Percentiles rank a stretch among this genome's conserved stretches.
These are phyloP conservation scores for Oscheius sp. DNA, from an alignment of 2,888 invertebrate genomes.

Conservation along the genomic window DNA sequence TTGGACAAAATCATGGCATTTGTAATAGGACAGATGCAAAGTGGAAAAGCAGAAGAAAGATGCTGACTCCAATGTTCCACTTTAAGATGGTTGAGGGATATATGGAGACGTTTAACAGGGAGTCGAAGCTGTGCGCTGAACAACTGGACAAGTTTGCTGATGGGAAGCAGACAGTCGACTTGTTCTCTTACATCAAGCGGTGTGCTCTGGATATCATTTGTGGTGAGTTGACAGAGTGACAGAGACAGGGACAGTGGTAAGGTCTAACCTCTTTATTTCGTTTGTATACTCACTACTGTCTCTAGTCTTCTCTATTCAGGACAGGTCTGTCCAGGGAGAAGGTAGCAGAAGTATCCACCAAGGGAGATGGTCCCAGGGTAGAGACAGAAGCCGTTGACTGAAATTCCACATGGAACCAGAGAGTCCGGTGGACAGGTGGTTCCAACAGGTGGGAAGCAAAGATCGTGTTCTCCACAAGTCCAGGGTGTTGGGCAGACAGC, in stretches of 20 bases:
- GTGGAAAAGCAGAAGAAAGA: slow-evolving; percentile 75
- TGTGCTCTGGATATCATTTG: slow-evolving; percentile 77
- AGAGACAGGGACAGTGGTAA: not conserved
- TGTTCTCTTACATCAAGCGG: slow-evolving; percentile 76
- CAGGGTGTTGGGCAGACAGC: no score
- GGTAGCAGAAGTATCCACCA: no score
- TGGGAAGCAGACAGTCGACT: slow-evolving; percentile 73
- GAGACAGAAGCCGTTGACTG: no score
- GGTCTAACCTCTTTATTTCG: no score
- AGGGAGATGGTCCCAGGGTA: no score
- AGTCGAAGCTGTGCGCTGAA: slow-evolving; percentile 66
- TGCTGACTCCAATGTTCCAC: slow-evolving; percentile 77
- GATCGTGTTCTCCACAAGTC: no score
- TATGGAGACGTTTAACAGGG: slow-evolving; percentile 52
- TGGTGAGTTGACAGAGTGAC: slow-evolving; percentile 44
- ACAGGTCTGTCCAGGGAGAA: not conserved
- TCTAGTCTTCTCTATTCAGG: not conserved
- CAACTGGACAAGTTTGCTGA: slow-evolving; percentile 70
- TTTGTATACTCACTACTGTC: no score
- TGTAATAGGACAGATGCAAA: slow-evolving; percentile 74
- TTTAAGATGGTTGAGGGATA: slow-evolving; percentile 76
- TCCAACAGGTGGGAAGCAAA: no score
- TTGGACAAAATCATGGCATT: not conserved
- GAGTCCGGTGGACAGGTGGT: no score
- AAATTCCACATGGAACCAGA: no score